Evolutionary conservation across 2,797 vertebrate species (phyloP).

Genomic region (Chelidonichthys spinosus): DNA sequence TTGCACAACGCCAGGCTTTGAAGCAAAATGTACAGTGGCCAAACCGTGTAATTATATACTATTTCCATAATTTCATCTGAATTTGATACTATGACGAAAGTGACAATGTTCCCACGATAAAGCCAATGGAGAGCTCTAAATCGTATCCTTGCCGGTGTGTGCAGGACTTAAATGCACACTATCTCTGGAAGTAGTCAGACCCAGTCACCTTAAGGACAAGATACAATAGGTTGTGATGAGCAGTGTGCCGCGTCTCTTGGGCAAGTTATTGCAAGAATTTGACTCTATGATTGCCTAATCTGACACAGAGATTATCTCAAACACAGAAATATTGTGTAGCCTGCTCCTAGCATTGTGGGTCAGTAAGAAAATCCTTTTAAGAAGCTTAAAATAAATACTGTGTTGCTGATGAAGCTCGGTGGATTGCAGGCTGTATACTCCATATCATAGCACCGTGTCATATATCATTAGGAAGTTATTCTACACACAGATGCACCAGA

Average conservation of each 20-base stretch:
- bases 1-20: background rate
- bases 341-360: constrained; percentile 14
- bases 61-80: too few species aligned
- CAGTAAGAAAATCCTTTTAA: constrained; percentile 9
- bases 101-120: too few species aligned
- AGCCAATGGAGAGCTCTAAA: background rate
- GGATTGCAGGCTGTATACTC: constrained; percentile 28
- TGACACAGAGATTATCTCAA: constrained; percentile 1
- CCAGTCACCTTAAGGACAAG: background rate
- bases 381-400: constrained; percentile 7
- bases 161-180: background rate
- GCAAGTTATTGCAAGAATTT: background rate
- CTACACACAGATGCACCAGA: constrained; percentile 48
- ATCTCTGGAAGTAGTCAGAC: background rate
- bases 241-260: background rate
- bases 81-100: too few species aligned
- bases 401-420: background rate
- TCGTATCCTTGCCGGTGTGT: background rate
- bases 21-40: too few species aligned
- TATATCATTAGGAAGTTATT: constrained; percentile 65
- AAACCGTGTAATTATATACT: too few species aligned
- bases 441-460: constrained; percentile 47
- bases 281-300: background rate
- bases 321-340: background rate
- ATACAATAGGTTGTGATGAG: background rate